A percentile compares a stretch with the other conserved stretches of the same genome.
Evolutionary conservation across 2,888 invertebrate genomes (phyloP).

Genomic region (Aspidapion aeneum): DNA sequence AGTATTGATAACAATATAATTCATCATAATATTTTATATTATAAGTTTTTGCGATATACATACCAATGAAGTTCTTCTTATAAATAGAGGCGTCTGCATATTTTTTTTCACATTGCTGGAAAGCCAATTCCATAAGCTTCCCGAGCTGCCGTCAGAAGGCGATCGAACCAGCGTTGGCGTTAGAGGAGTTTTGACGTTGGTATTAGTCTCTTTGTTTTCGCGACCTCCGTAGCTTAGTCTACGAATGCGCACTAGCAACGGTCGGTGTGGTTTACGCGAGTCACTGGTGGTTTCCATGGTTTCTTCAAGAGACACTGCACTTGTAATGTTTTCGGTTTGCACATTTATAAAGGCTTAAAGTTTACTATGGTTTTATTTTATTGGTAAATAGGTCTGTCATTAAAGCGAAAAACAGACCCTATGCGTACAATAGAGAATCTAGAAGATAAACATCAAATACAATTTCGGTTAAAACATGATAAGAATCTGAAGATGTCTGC

Average conservation of each 20-base stretch:
- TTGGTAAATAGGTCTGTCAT: too few species aligned
- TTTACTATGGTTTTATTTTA: too few species aligned
- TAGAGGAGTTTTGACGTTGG: constrained; percentile 13
- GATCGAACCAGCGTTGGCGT: constrained; percentile 34
- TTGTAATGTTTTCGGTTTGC: not conserved
- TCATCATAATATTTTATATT: too few species aligned
- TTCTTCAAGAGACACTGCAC: not conserved
- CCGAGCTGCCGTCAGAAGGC: constrained; percentile 34
- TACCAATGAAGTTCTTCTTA: constrained; percentile 37
- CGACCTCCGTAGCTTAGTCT: not conserved
- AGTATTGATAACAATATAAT: too few species aligned
- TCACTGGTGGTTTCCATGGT: not conserved
- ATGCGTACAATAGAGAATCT: too few species aligned
- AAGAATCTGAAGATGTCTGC: too few species aligned
- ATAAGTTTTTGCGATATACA: too few species aligned
- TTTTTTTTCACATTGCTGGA: constrained; percentile 38
- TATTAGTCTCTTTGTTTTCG: not conserved
- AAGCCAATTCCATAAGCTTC: constrained; percentile 41
- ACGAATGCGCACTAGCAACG: not conserved
- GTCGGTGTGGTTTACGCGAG: not conserved
- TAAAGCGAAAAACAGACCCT: too few species aligned
- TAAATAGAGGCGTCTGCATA: constrained; percentile 38
- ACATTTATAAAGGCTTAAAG: too few species aligned
- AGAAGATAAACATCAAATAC: too few species aligned
- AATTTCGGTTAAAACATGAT: too few species aligned